These are phyloP conservation scores for Strigamia crassipes DNA, from an alignment of 2,888 invertebrate genomes.

Conservation along the genomic window DNA sequence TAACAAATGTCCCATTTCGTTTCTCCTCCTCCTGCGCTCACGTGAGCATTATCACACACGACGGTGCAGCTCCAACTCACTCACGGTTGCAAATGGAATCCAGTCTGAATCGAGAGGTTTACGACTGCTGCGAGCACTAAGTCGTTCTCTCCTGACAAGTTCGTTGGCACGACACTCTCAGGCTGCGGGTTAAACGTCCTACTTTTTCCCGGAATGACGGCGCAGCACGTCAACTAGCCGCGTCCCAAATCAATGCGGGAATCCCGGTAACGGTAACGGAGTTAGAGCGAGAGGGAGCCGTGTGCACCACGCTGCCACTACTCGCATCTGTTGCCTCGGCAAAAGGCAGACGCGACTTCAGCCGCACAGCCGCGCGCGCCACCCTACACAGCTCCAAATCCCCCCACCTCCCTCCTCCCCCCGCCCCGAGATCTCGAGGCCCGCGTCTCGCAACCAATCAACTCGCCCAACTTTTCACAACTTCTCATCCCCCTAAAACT, in stretches of 20 bases:
- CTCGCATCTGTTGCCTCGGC: constrained; percentile 34
- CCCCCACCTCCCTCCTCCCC: not conserved
- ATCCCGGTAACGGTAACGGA: not conserved
- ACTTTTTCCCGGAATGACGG: not conserved
- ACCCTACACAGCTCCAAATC: not conserved
- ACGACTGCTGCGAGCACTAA: constrained; percentile 1
- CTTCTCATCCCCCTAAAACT: no score
- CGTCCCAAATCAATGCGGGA: constrained; percentile 24
- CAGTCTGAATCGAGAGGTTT: constrained; percentile 28
- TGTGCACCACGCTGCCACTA: constrained; percentile 27
- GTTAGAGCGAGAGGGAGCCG: not conserved
- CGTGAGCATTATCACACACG: constrained; percentile 33
- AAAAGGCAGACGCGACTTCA: constrained; percentile 18
- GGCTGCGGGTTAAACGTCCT: constrained; percentile 18
- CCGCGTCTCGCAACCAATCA: not conserved
- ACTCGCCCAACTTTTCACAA: not conserved
- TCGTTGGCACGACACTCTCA: constrained; percentile 16
- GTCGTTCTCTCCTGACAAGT: constrained; percentile 31
- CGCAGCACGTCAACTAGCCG: not conserved
- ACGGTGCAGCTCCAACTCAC: not conserved
- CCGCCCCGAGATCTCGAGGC: not conserved
- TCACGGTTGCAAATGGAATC: constrained; percentile 38
- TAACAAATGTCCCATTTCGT: constrained; percentile 13
- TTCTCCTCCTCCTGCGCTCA: not conserved
- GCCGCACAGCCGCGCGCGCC: constrained; percentile 2